These are phyloP conservation scores for Nyleta sp. DNA, from an alignment of 2,888 invertebrate species.

Conservation along the genomic window DNA sequence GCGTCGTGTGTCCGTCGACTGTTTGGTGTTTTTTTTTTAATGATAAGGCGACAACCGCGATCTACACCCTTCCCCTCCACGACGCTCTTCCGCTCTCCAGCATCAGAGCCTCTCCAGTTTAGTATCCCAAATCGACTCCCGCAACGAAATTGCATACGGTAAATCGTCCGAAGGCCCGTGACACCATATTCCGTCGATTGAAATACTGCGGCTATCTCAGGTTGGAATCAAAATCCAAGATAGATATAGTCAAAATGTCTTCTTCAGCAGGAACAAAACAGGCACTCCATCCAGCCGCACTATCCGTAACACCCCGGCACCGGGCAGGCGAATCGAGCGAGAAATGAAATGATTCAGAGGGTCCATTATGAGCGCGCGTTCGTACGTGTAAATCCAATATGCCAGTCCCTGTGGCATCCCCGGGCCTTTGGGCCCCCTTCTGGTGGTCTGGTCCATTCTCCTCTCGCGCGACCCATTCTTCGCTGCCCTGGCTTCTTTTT, in stretches of 20 bases:
- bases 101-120: conserved; percentile 27
- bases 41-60: too few species aligned
- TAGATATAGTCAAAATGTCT: conserved; percentile 57
- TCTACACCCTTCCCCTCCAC: too few species aligned
- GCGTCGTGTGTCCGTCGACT: too few species aligned
- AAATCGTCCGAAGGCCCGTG: conserved; percentile 32
- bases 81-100: too few species aligned
- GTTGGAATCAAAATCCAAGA: conserved; percentile 38
- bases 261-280: conserved; percentile 33
- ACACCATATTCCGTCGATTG: conserved; percentile 51
- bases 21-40: too few species aligned
- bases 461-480: conserved; percentile 60
- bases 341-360: conserved; percentile 64
- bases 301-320: conserved; percentile 32
- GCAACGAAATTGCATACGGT: conserved; percentile 55
- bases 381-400: conserved; percentile 79
- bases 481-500: conserved; percentile 64
- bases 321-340: conserved; percentile 63
- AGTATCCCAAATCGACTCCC: conserved; percentile 40
- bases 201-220: conserved; percentile 51
- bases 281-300: conserved; percentile 35
- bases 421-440: conserved; percentile 59
- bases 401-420: conserved; percentile 67
- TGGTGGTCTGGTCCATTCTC: conserved; percentile 59
- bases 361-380: conserved; percentile 76